phyloP scores from a whole-genome alignment of 2,797 vertebrate genomes.

The Brotula barbata region DNA sequence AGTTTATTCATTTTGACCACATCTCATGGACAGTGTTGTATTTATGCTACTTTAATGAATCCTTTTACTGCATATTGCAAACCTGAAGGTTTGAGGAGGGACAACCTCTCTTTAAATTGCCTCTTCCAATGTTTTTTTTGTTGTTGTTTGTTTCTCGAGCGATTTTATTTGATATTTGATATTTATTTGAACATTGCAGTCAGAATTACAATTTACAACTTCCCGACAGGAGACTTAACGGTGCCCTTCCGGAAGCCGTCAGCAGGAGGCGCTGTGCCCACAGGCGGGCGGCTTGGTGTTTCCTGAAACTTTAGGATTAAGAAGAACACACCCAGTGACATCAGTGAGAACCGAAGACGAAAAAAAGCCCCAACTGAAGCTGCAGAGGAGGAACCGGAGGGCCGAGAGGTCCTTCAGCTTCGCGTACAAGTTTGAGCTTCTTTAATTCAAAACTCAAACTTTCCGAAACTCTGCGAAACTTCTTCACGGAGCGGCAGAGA shows the following conservation, averaged over 20 bases:
- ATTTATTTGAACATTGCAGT: too few relatives aligned
- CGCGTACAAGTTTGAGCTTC: constrained; percentile 7
- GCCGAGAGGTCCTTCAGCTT: constrained; percentile 61
- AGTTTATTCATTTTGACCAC: too few relatives aligned
- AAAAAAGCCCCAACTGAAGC: constrained; percentile 56
- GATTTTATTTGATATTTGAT: too few relatives aligned
- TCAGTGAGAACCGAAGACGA: constrained; percentile 73
- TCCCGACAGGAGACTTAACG: too few relatives aligned
- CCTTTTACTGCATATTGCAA: too few relatives aligned
- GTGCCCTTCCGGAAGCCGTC: not conserved
- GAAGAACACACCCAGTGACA: constrained; percentile 83
- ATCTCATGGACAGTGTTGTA: too few relatives aligned
- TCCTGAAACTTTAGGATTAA: constrained; percentile 81
- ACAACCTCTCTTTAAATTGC: too few relatives aligned
- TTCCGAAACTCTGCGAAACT: constrained; percentile 27
- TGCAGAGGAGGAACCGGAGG: constrained; percentile 63
- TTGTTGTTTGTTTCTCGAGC: too few relatives aligned
- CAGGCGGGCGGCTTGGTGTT: constrained; percentile 46
- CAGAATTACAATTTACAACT: too few relatives aligned
- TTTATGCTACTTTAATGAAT: too few relatives aligned
- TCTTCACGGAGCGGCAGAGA: constrained; percentile 45
- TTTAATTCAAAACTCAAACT: constrained; percentile 11
- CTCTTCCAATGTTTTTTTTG: too few relatives aligned
- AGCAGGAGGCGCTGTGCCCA: constrained; percentile 68
- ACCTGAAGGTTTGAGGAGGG: too few relatives aligned